Base-by-base conservation (phyloP, 2,888 invertebrate species). In the Entomobrya multifasciata region DNA sequence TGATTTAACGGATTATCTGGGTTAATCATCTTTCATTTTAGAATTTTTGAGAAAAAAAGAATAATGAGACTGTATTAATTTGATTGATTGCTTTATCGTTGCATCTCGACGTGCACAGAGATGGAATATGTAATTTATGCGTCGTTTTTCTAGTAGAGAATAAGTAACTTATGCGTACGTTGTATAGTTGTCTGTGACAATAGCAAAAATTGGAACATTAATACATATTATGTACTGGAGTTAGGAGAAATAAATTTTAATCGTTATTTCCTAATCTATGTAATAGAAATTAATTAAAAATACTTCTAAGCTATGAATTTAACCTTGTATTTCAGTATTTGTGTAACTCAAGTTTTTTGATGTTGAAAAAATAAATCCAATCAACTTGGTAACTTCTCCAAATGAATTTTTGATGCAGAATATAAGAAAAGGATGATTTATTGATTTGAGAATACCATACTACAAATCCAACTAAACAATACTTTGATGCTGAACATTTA, bases 51-150 rank as follows among this genome's bases (percentile, higher is more conserved):
- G 41, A 70, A 81, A n/a, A n/a, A 57, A 25, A 25, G 70, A 70
- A 81, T 81, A 57, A 80, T 44, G 81, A 81, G 81, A 81, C 81
- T 80, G 79, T 72, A 60, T 77, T 36, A n/a, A 57, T n/a, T 57
- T 1, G 57, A 49, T 74, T 60, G 25, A 25, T 77, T 30, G 41
- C 25, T 15, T 36, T 36, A 36, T 36, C 8, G 36, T 36, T 36
- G 8, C 36, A 36, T 36, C 36, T 36, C 36, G 4, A 36, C 36
- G 36, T 36, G 36, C 8, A 36, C 36, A 36, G 36, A 8, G 36
- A 36, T 36, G 36, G 4, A 4, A 1, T 55, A 3, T 74, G 22
- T 49, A 27, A n/a, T 25, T 70, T 36, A 6, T 36, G 10, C 41
- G 6, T 41, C 67, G 4, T 67, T 22, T 60, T 20, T 20, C 55